Conservation (phyloP, 2,888 invertebrate genomes). For the Kryphioiulus occultus region DNA sequence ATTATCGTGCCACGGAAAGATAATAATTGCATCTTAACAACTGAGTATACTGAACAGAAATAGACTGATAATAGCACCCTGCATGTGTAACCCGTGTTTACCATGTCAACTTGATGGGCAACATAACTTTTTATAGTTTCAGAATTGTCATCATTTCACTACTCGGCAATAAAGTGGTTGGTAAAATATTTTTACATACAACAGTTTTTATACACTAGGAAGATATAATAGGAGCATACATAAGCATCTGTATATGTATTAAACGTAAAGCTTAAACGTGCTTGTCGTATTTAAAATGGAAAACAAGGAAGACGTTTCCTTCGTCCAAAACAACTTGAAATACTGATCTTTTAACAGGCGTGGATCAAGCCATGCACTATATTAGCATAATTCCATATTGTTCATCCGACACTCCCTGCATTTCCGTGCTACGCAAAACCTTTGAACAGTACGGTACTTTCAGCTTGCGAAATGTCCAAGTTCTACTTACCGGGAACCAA, state of each 20-base stretch:
- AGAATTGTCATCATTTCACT: background rate
- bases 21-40: background rate
- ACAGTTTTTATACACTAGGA: background rate
- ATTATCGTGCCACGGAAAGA: background rate
- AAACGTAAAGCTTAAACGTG: background rate
- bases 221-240: background rate
- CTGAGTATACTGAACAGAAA: background rate
- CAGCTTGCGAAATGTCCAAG: background rate
- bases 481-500: conserved; percentile 24
- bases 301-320: background rate
- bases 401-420: background rate
- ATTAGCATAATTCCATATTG: conserved; percentile 19
- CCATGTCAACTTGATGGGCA: background rate
- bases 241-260: background rate
- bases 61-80: background rate
- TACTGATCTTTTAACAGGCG: background rate
- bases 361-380: background rate
- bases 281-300: background rate
- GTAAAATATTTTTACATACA: background rate
- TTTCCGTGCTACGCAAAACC: background rate
- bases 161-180: background rate
- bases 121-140: background rate
- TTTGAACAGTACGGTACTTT: background rate
- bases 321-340: background rate
- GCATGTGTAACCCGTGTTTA: background rate